Conservation (phyloP, 1,140 invertebrate genomes). For the Capitella teleta region DNA sequence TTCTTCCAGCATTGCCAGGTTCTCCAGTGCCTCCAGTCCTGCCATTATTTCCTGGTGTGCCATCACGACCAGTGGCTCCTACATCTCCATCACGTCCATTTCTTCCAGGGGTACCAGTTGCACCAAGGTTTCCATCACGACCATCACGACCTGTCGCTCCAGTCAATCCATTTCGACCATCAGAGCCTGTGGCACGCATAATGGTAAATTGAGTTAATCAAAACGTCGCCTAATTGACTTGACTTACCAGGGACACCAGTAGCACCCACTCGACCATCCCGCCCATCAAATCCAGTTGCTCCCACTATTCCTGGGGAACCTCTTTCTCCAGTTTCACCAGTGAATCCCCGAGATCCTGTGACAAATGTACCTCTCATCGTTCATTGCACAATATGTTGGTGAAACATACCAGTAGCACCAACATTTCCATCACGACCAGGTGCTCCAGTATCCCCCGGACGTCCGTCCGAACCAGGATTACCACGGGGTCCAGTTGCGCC, state of each 20-base stretch:
- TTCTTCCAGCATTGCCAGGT: constrained; percentile 2
- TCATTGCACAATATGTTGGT: too few relatives aligned
- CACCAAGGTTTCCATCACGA: constrained; percentile 1
- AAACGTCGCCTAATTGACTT: constrained; percentile 1
- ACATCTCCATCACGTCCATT: too few relatives aligned
- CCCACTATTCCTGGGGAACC: constrained; percentile 4
- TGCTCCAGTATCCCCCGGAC: constrained; percentile 4
- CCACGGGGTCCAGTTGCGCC: constrained; percentile 9
- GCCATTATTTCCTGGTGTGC: constrained; percentile 8
- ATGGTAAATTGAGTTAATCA: background rate
- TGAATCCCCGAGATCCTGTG: too few relatives aligned
- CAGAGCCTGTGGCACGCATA: constrained; percentile 8
- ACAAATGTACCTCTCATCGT: too few relatives aligned
- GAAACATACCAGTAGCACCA: background rate
- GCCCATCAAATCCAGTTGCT: too few relatives aligned
- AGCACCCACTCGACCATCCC: constrained; percentile 5
- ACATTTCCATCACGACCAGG: background rate
- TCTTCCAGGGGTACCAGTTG: constrained; percentile 1
- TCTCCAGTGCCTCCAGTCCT: constrained; percentile 4
- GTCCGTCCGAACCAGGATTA: constrained; percentile 5
- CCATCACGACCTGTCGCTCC: constrained; percentile 9
- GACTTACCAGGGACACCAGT: constrained; percentile 2
- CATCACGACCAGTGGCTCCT: constrained; percentile 5
- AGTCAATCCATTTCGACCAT: background rate
- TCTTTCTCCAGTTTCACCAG: background rate